Evolutionary conservation across 2,888 invertebrate species (phyloP).

Genomic region (Macrophya alboannulata): DNA sequence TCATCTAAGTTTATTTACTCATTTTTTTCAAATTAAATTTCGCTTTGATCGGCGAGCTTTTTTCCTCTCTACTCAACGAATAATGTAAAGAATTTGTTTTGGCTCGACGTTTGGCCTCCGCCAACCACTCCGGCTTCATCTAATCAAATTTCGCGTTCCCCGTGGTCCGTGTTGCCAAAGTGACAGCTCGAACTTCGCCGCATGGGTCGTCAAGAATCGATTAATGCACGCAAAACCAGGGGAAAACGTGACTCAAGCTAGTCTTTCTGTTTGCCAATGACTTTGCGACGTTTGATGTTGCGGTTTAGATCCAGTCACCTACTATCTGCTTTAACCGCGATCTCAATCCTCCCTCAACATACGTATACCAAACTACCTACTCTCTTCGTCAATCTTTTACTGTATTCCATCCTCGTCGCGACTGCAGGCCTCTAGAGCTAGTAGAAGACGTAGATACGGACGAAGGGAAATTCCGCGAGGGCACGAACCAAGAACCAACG

Average conservation of each 20-base stretch:
- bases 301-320: conserved; percentile 11
- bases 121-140: conserved; percentile 33
- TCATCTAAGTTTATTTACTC: conserved; percentile 15
- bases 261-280: not conserved
- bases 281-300: conserved; percentile 18
- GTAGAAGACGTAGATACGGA: conserved; percentile 14
- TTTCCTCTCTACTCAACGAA: conserved; percentile 22
- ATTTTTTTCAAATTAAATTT: conserved; percentile 35
- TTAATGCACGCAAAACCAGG: conserved; percentile 9
- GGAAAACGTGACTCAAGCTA: not conserved
- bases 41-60: conserved; percentile 14
- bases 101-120: conserved; percentile 10
- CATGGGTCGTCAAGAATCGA: conserved; percentile 21
- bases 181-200: conserved; percentile 22
- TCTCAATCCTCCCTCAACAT: conserved; percentile 23
- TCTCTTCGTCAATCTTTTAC: conserved; percentile 73
- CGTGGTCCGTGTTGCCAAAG: conserved; percentile 1
- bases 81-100: conserved; percentile 29
- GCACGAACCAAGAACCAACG: conserved; percentile 60
- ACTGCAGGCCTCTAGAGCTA: conserved; percentile 68
- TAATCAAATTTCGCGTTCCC: conserved; percentile 28
- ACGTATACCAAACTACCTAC: not conserved
- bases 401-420: conserved; percentile 70
- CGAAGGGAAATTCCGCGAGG: conserved; percentile 49
- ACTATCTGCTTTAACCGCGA: not conserved